Evolutionary conservation across 2,797 vertebrate genomes (phyloP), one percentile per base, ranked within the genome.

Genomic region (Pteronotus mesoamericanus): DNA sequence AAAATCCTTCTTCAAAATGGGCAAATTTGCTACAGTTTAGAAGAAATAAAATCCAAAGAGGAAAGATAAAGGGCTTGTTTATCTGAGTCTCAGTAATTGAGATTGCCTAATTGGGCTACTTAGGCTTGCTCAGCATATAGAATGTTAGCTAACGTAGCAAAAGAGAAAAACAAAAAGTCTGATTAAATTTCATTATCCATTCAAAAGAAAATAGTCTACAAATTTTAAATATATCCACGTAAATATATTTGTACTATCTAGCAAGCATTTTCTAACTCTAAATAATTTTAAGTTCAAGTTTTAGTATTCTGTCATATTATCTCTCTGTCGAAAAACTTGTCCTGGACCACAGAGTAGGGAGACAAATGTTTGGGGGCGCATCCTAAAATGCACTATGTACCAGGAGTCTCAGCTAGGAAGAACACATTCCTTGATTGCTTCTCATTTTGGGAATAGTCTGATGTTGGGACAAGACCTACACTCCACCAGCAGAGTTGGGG

Each of bases 1-100:
- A 79, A 32, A 86, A 42, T 64, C 32, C 6, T 68, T 91, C 78
- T 77, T 93, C 32, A 53, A 78, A 26, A 68, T 21, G 12, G 75
- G 53, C 57, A 87, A 10, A 59, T 57, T 51, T n/a, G 29, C 22
- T 55, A 6, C 42, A 18, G 4, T 92, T 95, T 78, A 89, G 79
- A 29, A 77, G n/a, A 74, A 80, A 80, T 29, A 29, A 42, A 80
- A 84, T 39, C 19, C 21, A 42, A 84, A 96, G 61, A 22, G 19
- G 22, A 11, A 8, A 51, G 48, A 4, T 26, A 78, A 83, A 66
- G 32, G 19, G 29, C 21, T 78, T 72, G 18, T 44, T 59, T 34
- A 42, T 34, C 8, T 48, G 44, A 64, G 26, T 93, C 21, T 93
- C 59, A 42, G 16, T 24, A 9, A 79, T 32, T n/a, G 71, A 39